Percentiles rank a stretch among this genome's conserved stretches.
phyloP scores from a whole-genome alignment of 1,140 invertebrate genomes.

The Cardiocondyla obscurior region DNA sequence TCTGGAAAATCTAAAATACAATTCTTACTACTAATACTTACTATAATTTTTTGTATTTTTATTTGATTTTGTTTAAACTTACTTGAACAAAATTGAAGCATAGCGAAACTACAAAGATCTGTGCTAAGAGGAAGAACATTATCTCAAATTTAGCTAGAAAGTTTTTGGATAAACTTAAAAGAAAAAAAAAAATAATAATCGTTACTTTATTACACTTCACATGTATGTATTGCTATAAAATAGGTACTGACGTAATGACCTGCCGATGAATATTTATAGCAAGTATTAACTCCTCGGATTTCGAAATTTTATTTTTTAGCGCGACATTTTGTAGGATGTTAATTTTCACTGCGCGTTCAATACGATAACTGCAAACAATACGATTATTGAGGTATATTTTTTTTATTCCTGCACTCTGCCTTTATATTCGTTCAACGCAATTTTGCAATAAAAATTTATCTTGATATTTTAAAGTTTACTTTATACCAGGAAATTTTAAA shows the following conservation, averaged over 20 bases:
- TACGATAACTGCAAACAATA: constrained; percentile 28
- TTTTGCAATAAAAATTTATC: not conserved
- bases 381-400: not conserved
- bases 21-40: not conserved
- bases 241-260: not conserved
- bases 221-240: not conserved
- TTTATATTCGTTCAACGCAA: not conserved
- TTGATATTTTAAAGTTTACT: not conserved
- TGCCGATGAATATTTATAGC: constrained; percentile 11
- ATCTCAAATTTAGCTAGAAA: not conserved
- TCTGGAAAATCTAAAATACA: not conserved
- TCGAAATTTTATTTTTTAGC: not conserved
- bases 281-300: not conserved
- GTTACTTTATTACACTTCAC: not conserved
- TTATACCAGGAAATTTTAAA: constrained; percentile 6
- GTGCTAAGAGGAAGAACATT: not conserved
- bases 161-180: not conserved
- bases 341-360: not conserved
- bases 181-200: not conserved
- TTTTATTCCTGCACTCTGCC: not conserved
- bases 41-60: no score
- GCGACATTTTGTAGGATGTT: not conserved
- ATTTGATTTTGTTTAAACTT: no score
- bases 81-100: not conserved
- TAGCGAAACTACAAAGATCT: not conserved